Evolutionary conservation across 2,113 vertebrate species (phyloP).

Genomic region (Suricata suricatta): DNA sequence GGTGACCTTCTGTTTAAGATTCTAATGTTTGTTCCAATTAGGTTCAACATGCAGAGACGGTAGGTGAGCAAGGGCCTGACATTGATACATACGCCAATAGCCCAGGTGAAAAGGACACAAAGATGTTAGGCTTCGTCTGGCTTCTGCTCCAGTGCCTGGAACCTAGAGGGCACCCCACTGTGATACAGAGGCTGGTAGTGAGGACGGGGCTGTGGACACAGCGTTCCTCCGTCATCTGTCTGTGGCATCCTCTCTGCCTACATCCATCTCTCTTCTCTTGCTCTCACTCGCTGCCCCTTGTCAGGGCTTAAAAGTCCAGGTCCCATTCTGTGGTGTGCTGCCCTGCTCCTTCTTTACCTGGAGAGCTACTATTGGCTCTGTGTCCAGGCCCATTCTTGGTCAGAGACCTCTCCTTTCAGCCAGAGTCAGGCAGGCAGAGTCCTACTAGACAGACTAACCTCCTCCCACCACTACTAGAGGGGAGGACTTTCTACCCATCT

Average conservation of each 20-base stretch:
- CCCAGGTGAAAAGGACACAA: neutral
- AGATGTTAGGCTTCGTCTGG: neutral
- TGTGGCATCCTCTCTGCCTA: neutral
- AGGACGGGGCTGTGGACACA: neutral
- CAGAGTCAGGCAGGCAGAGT: neutral
- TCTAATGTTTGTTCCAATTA: neutral
- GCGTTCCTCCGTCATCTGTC: neutral
- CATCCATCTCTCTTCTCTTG: rapidly evolving
- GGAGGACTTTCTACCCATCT: neutral
- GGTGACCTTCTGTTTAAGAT: neutral
- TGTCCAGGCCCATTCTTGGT: neutral
- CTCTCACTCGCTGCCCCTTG: neutral
- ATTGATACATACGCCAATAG: too few species aligned
- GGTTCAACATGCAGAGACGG: neutral
- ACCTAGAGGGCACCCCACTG: neutral
- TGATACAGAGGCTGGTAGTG: neutral
- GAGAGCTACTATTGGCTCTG: neutral
- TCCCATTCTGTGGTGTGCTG: rapidly evolving
- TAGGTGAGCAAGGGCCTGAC: neutral
- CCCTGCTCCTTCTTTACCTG: neutral
- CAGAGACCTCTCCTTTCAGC: neutral
- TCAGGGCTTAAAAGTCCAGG: neutral
- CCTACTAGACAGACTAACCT: too few species aligned
- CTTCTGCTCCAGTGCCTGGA: neutral
- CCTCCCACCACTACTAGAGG: rapidly evolving